phyloP scores from a whole-genome alignment of 2,888 invertebrate species.

The Platynereis dumerilii region DNA sequence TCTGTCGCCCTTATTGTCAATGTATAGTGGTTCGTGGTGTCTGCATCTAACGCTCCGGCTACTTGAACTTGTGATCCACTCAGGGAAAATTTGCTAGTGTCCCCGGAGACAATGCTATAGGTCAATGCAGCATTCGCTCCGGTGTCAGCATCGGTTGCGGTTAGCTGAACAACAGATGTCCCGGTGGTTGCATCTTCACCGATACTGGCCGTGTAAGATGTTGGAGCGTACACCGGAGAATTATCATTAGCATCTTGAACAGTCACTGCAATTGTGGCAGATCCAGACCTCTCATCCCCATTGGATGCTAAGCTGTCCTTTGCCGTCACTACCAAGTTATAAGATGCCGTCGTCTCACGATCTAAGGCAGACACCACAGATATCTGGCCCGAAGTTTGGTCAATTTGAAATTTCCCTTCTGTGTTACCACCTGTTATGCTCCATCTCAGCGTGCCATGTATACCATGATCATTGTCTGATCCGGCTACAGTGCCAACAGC shows the following conservation, averaged over 20 bases:
- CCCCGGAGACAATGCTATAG: constrained; percentile 1
- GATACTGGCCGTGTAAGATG: not conserved
- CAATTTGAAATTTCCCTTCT: constrained; percentile 5
- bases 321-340: not conserved
- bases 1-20: not conserved
- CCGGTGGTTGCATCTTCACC: not conserved
- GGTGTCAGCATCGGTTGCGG: constrained; percentile 1
- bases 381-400: not conserved
- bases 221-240: not conserved
- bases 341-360: not conserved
- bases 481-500: not conserved
- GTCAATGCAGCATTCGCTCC: not conserved
- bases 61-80: not conserved
- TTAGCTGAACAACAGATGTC: not conserved
- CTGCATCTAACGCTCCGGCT: not conserved
- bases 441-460: not conserved
- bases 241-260: not conserved
- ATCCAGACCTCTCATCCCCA: not conserved
- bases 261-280: not conserved
- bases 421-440: not conserved
- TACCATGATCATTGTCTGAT: not conserved
- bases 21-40: not conserved
- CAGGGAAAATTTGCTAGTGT: not conserved
- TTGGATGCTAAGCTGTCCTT: not conserved
- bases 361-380: not conserved